Evolutionary conservation across 92 coral and sea anemone species (phyloP), one percentile per base, ranked within the genome.

Genomic region (Epizoanthus ramosus): DNA sequence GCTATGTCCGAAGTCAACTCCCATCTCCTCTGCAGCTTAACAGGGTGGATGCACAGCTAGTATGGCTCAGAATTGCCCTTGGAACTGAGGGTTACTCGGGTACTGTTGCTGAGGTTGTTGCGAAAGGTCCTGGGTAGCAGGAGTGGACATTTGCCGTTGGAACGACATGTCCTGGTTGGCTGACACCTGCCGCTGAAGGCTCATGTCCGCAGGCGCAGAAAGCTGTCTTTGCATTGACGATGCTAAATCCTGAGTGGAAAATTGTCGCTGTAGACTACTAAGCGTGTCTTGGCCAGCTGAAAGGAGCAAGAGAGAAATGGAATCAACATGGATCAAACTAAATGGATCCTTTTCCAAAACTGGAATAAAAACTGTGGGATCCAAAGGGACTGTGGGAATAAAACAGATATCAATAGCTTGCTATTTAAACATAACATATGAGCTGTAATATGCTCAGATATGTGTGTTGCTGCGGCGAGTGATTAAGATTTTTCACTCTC

Each of bases 131-230:
- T 93, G 98, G 35, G 95, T 87, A 3, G 71, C 95, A 52, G 98
- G 93, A 10, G 93, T 91, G 0, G 99, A 85, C 67, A 96, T 52
- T 73, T 97, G 99, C n/a, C 99, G 91, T n/a, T 88, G 88, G 73
- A 87, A 89, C 53, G 87, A 35, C 41, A 85, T 70, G n/a, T 88
- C 87, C 53, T 92, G 93, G 57, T 79, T 83, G 18, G 92, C 50
- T 19, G 93, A 63, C 28, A 84, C 86, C 37, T 95, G 97, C 16
- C 89, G 86, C 56, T 88, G 73, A 81, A 91, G 87, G 56, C 89
- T 85, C 28, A 91, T 84, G 58, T 91, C 91, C 22, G 92, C 86
- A 41, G 91, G 94, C 6, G 94, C 89, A 19, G 95, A 92, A 70
- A 92, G 90, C 64, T 94, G 98, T 71, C 98, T 85, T 75, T 92